Evolutionary conservation across 2,113 vertebrate genomes (phyloP).

Genomic region (Puntigrus tetrazona): DNA sequence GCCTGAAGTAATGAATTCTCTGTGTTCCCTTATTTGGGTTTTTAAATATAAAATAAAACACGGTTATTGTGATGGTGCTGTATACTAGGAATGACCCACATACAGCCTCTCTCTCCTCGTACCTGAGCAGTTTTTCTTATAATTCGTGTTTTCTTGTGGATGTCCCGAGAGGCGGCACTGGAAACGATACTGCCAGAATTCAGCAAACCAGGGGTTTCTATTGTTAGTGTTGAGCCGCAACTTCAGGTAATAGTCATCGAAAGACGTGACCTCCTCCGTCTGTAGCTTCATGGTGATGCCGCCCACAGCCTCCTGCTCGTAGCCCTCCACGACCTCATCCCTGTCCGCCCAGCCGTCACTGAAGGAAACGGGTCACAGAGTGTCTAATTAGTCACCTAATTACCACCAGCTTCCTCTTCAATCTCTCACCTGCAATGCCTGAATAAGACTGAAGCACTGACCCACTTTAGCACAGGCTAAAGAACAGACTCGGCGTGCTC

Average conservation of each 20-base stretch:
- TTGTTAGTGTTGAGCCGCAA: conserved; percentile 88
- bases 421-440: conserved; percentile 28
- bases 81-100: neutral
- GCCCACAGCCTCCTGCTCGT: conserved; percentile 91
- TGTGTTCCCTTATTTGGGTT: neutral
- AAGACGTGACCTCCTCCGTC: conserved; percentile 90
- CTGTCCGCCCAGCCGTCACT: conserved; percentile 98
- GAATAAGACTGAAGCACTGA: conserved; percentile 36
- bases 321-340: conserved; percentile 96
- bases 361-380: conserved; percentile 36
- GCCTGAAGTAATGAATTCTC: neutral
- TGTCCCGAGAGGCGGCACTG: conserved; percentile 94
- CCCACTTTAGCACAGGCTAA: conserved; percentile 42
- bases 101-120: conserved; percentile 57
- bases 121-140: conserved; percentile 93
- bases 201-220: conserved; percentile 95
- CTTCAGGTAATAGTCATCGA: conserved; percentile 92
- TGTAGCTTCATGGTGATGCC: conserved; percentile 96
- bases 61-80: conserved; percentile 6
- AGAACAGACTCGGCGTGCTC: conserved; percentile 9
- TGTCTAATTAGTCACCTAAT: conserved; percentile 26
- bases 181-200: conserved; percentile 98
- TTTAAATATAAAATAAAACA: neutral
- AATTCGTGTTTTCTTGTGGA: conserved; percentile 86
- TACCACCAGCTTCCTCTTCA: conserved; percentile 25